Evolutionary conservation across 2,797 vertebrate species (phyloP).

Genomic region (Molossus molossus): DNA sequence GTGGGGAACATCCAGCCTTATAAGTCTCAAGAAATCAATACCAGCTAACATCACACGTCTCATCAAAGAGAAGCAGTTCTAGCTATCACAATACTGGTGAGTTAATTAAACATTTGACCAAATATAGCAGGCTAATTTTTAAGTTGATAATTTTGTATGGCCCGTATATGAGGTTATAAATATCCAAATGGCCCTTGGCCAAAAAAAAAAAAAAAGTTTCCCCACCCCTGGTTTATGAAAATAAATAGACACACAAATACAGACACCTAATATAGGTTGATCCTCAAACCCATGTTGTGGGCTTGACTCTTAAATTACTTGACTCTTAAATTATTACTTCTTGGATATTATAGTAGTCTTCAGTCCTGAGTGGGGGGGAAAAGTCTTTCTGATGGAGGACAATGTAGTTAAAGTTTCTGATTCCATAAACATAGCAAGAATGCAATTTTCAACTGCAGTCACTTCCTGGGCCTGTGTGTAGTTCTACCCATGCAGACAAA

Average conservation of each 20-base stretch:
- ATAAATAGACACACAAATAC: not conserved
- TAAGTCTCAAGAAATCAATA: no score
- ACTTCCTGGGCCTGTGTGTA: conserved; percentile 66
- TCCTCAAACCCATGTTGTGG: conserved; percentile 9
- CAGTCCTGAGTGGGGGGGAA: not conserved
- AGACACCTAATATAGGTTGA: not conserved
- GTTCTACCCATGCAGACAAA: conserved; percentile 65
- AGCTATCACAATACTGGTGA: no score
- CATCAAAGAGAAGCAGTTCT: no score
- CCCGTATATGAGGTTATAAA: no score
- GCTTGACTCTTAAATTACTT: conserved; percentile 71
- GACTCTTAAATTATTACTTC: conserved; percentile 53
- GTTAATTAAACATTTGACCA: no score
- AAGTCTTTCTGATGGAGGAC: conserved; percentile 60
- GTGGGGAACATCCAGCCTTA: no score
- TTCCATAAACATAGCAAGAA: conserved; percentile 63
- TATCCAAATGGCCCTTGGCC: no score
- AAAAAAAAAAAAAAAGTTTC: no score
- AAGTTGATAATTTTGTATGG: no score
- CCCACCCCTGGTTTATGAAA: not conserved
- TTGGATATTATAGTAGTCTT: conserved; percentile 41
- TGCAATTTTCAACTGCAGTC: conserved; percentile 72
- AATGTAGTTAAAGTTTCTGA: conserved; percentile 70
- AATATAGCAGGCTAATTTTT: no score
- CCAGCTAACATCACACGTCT: no score